Base-by-base conservation (phyloP, 2,113 vertebrate species). In the Amazona guildingii region DNA sequence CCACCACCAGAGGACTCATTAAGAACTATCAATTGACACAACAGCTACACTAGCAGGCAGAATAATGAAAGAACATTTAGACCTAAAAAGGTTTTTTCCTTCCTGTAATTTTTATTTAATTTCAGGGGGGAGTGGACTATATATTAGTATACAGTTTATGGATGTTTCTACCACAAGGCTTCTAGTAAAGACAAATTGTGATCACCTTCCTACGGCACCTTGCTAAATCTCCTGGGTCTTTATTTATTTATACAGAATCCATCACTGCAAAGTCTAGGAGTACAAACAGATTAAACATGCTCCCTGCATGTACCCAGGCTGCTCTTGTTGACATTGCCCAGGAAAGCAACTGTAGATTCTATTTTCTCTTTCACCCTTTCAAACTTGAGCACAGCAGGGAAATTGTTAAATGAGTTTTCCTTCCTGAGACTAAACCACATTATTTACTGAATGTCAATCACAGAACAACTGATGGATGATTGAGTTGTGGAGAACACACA, bases 231-330 rank as follows among this genome's bases (percentile, higher is more conserved):
- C 92, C 49, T 1, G n/a, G 79, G 84, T 80, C 59, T 80, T 96
- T 94, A 84, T 94, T 95, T 96, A 93, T 97, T 94, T 97, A 87
- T 74, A 92, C 6, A 6, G 64, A 83, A 92, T 94, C 84, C 80
- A 94, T 93, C 93, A 96, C 83, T 69, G 61, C 1, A 4, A 89
- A 77, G 48, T 80, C 82, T 59, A 27, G 41, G 17, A 94, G 70
- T 73, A 90, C 78, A 94, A 91, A 74, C 37, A 94, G 86, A 95
- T 95, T 91, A 92, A 94, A 93, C 57, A 61, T 2, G 6, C 27
- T 83, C 43, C 69, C 67, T 66, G 17, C 55, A 44, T 18, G 55
- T 44, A 94, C 64, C 48, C 81, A 88, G n/a, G 76, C 75, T 72
- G 54, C 68, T 87, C 73, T 78, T 5, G 0, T 33, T 91, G 90